phyloP scores from a whole-genome alignment of 2,888 invertebrate species.

The Caenorhabditis sp. region DNA sequence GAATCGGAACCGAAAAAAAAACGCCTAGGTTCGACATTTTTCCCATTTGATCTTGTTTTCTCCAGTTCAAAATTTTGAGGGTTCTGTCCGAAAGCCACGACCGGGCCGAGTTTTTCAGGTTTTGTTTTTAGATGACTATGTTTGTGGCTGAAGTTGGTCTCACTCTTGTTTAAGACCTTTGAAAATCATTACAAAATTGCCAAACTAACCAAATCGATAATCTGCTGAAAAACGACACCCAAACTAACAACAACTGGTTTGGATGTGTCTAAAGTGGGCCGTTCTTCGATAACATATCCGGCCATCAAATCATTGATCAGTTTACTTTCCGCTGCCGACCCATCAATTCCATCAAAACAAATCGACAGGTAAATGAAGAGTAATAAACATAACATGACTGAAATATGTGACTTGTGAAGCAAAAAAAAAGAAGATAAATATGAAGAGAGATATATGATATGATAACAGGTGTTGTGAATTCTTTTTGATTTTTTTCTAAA shows the following conservation, averaged over 20 bases:
- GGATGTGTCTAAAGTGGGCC: conserved; percentile 60
- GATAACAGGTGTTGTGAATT: neutral
- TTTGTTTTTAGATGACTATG: too few relatives aligned
- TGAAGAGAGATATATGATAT: neutral
- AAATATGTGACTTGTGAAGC: neutral
- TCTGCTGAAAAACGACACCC: conserved; percentile 64
- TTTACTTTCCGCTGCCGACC: conserved; percentile 60
- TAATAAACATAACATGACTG: neutral
- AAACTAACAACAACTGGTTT: conserved; percentile 62
- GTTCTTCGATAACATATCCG: conserved; percentile 59
- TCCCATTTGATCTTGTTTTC: too few relatives aligned
- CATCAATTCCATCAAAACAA: neutral
- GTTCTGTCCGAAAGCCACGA: too few relatives aligned
- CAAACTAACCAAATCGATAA: conserved; percentile 61
- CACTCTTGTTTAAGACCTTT: neutral
- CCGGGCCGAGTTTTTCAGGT: too few relatives aligned
- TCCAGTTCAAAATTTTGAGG: too few relatives aligned
- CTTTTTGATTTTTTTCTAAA: too few relatives aligned
- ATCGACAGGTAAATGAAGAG: too few relatives aligned
- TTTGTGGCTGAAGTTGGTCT: neutral
- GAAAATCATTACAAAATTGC: too few relatives aligned
- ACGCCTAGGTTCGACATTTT: too few relatives aligned
- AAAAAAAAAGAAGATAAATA: neutral
- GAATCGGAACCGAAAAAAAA: too few relatives aligned
- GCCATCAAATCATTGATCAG: conserved; percentile 61